phyloP scores from a whole-genome alignment of 2,113 vertebrate genomes.

The Brachypodius melanocephalos region DNA sequence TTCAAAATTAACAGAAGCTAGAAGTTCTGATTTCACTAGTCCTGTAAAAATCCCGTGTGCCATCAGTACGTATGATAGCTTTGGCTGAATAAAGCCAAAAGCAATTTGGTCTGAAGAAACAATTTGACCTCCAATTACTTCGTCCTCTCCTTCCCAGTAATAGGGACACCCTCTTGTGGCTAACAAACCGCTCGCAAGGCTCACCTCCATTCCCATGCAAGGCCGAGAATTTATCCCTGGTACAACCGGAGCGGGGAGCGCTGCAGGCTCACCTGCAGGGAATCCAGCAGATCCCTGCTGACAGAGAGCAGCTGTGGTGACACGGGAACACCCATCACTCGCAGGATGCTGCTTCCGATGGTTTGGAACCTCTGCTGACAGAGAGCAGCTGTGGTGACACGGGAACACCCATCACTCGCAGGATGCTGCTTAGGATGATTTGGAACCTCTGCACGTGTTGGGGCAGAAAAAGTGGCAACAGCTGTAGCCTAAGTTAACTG shows the following conservation, averaged over 20 bases:
- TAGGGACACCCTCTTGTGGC: neutral
- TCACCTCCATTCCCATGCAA: accelerated
- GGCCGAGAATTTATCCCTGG: accelerated
- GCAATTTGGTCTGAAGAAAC: neutral
- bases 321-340: accelerated
- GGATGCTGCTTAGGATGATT: neutral
- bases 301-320: accelerated
- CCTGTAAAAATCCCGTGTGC: accelerated
- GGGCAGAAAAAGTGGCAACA: neutral
- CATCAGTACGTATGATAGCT: neutral
- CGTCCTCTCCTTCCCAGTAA: neutral
- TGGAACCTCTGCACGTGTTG: neutral
- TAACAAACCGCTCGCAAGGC: accelerated
- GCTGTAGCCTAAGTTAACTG: too few species aligned
- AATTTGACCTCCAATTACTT: neutral
- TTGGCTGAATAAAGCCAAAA: neutral
- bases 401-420: accelerated
- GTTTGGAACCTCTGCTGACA: neutral
- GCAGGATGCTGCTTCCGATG: accelerated
- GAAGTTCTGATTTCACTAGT: neutral
- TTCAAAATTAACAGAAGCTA: neutral
- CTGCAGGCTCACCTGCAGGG: neutral
- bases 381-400: accelerated
- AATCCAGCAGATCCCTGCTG: neutral
- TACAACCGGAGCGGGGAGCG: accelerated